Percentiles rank a stretch among this genome's conserved stretches.
These are phyloP conservation scores for Melieria crassipennis DNA, from an alignment of 2,888 invertebrate species.

Conservation along the genomic window DNA sequence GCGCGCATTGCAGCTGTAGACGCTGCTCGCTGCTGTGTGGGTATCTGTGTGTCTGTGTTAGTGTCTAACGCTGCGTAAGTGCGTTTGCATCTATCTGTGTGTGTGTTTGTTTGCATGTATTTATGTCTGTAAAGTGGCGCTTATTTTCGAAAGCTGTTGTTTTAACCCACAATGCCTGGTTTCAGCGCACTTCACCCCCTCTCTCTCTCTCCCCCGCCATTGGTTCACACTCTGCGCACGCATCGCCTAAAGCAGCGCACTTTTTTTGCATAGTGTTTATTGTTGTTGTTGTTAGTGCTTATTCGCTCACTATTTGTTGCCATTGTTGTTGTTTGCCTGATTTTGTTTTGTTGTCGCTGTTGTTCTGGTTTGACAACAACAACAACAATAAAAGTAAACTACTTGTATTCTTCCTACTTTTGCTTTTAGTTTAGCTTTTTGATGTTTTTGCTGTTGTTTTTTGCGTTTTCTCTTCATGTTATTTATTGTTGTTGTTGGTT, in stretches of 20 bases:
- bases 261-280: neutral
- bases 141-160: constrained; percentile 5
- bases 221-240: neutral
- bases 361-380: too few species aligned
- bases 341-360: too few species aligned
- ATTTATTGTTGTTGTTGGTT: neutral
- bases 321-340: neutral
- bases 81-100: too few species aligned
- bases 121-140: neutral
- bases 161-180: neutral
- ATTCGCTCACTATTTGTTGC: neutral
- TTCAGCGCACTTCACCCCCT: too few species aligned
- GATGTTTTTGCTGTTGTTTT: neutral
- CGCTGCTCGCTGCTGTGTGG: neutral
- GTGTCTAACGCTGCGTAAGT: neutral
- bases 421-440: neutral
- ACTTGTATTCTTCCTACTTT: too few species aligned
- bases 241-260: too few species aligned
- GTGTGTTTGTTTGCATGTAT: neutral
- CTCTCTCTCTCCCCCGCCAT: too few species aligned
- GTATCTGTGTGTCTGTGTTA: neutral
- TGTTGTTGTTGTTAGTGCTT: neutral
- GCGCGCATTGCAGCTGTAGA: neutral
- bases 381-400: too few species aligned
- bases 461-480: neutral